Evolutionary conservation across 2,113 vertebrate species (phyloP).

Genomic region (Procapra przewalskii): DNA sequence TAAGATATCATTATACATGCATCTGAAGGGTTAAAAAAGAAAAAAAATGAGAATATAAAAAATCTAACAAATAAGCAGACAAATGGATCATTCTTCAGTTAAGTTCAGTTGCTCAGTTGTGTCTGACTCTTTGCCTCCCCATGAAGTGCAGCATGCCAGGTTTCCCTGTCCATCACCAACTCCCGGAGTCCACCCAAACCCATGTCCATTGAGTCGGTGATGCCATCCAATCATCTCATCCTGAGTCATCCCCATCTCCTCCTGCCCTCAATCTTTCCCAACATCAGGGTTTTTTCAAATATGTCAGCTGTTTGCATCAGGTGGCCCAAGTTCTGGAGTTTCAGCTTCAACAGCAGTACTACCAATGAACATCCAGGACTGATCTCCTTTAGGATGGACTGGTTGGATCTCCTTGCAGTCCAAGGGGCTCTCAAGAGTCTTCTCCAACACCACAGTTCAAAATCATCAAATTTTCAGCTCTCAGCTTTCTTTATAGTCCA

Average conservation of each 20-base stretch:
- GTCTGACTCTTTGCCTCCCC: neutral
- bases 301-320: neutral
- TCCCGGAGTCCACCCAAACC: neutral
- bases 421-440: neutral
- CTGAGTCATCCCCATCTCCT: neutral
- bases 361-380: neutral
- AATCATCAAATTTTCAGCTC: accelerated
- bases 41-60: neutral
- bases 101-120: neutral
- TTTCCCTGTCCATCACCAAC: neutral
- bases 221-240: neutral
- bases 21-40: neutral
- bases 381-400: neutral
- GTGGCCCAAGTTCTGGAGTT: neutral
- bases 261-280: neutral
- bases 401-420: neutral
- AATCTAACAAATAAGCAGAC: neutral
- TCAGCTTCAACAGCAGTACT: neutral
- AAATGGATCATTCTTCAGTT: neutral
- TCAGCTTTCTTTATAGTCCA: neutral
- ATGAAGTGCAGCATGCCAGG: neutral
- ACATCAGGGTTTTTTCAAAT: neutral
- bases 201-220: neutral
- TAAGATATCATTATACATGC: neutral
- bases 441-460: neutral